Evolutionary conservation across 1,140 invertebrate species (phyloP).

Genomic region (Apis cerana): DNA sequence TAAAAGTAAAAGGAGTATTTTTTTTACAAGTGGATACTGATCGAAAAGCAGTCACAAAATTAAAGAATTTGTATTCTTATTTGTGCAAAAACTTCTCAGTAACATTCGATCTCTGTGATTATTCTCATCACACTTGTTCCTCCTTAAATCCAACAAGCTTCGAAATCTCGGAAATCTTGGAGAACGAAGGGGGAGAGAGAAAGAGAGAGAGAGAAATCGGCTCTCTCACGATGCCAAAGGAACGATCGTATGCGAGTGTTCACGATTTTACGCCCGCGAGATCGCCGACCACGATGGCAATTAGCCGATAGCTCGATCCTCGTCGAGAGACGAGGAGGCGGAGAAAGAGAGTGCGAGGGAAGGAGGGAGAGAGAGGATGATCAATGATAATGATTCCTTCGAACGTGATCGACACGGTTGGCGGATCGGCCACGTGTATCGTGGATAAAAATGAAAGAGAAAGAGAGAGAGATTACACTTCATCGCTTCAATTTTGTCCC

Average conservation of each 20-base stretch:
- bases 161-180: constrained; percentile 4
- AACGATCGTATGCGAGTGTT: constrained; percentile 44
- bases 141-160: not conserved
- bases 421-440: constrained; percentile 70
- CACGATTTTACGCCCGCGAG: constrained; percentile 59
- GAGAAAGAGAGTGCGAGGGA: constrained; percentile 12
- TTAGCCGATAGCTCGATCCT: constrained; percentile 67
- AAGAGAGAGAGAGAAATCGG: not conserved
- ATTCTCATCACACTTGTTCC: too few species aligned
- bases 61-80: too few species aligned
- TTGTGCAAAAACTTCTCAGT: too few species aligned
- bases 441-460: constrained; percentile 12
- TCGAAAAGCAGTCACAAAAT: too few species aligned
- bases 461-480: not conserved
- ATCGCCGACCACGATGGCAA: constrained; percentile 66
- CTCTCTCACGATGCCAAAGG: constrained; percentile 30
- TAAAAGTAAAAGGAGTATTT: too few species aligned
- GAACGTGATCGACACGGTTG: constrained; percentile 73
- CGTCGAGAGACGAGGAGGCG: constrained; percentile 54
- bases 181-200: not conserved
- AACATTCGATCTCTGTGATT: too few species aligned
- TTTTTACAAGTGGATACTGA: too few species aligned
- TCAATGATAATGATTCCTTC: constrained; percentile 73
- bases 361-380: constrained; percentile 50
- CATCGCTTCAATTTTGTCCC: not conserved